These are phyloP conservation scores for Bruchidius siliquastri DNA, from an alignment of 2,888 invertebrate genomes.

Conservation along the genomic window DNA sequence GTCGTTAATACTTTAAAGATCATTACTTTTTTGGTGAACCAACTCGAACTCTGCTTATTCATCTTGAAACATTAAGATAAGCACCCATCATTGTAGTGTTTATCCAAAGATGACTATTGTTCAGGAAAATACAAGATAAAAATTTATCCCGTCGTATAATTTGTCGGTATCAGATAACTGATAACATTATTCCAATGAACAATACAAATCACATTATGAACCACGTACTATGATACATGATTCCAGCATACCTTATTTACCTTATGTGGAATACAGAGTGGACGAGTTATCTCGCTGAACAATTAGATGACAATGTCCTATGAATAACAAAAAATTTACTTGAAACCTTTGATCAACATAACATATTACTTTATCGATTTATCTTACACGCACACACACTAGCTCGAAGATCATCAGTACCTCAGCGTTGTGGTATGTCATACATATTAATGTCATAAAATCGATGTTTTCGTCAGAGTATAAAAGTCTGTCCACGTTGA, in stretches of 20 bases:
- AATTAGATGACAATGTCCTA: too few species aligned
- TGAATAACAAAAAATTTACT: too few species aligned
- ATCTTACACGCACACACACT: too few species aligned
- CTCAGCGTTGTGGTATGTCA: too few species aligned
- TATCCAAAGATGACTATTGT: not conserved
- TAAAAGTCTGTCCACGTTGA: too few species aligned
- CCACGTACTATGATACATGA: not conserved
- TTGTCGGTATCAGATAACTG: slow-evolving; percentile 6
- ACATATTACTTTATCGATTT: too few species aligned
- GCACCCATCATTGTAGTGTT: not conserved
- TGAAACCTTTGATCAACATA: too few species aligned
- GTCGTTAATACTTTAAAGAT: not conserved
- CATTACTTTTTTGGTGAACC: not conserved
- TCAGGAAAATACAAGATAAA: not conserved
- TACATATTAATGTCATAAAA: too few species aligned
- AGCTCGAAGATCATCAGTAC: too few species aligned
- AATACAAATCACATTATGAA: not conserved
- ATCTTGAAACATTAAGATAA: not conserved
- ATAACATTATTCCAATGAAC: not conserved
- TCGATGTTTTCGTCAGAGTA: too few species aligned
- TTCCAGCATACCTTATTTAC: not conserved
- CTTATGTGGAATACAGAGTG: too few species aligned
- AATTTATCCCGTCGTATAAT: not conserved
- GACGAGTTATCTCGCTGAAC: too few species aligned
- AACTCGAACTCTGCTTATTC: not conserved